Base-by-base conservation (phyloP, 2,797 vertebrate genomes). In the Chelonia mydas region DNA sequence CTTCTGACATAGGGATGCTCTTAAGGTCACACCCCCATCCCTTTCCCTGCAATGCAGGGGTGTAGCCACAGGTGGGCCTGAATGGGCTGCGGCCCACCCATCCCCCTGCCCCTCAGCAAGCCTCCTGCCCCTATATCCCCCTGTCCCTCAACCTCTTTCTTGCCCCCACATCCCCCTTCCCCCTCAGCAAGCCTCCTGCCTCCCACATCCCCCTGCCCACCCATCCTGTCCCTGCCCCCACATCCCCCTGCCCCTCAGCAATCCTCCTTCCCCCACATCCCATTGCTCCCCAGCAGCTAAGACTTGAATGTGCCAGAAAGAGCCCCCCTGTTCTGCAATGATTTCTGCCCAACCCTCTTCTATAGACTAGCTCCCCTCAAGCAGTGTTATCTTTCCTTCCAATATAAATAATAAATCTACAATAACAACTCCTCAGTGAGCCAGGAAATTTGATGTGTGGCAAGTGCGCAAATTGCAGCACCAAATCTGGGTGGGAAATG, bases 101-200 rank as follows among this genome's bases (percentile, higher is more conserved):
- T 53, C 16, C 17, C 17, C 51, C 17, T 53, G 51, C 55, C 27
- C 15, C 54, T 80, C 0, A 0, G 79, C 19, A 2, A 6, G 2
- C 27, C 33, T 89, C 45, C 41, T 77, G n/a, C n/a, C 68, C n/a
- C 80, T 61, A 37, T 28, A 9, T 16, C 41, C 27, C 31, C 2
- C 1, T 23, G 21, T 17, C 1, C 17, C 50, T 8, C 21, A 90
- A 27, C 77, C 49, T 55, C 55, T 41, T 74, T 21, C 11, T 37
- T 11, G 27, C 2, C 59, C 53, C 90, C 79, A 50, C 54, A 55
- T 83, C 13, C 1, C 54, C 83, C 17, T 3, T 1, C 37, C 41
- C 17, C 87, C 74, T 37, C 49, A 41, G 41, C 41, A 41, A 41
- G 41, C 41, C 41, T 41, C 41, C 41, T 41, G 41, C 41, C 41